Conservation (phyloP, 2,113 vertebrate species). For the Kobus ellipsiprymnus region DNA sequence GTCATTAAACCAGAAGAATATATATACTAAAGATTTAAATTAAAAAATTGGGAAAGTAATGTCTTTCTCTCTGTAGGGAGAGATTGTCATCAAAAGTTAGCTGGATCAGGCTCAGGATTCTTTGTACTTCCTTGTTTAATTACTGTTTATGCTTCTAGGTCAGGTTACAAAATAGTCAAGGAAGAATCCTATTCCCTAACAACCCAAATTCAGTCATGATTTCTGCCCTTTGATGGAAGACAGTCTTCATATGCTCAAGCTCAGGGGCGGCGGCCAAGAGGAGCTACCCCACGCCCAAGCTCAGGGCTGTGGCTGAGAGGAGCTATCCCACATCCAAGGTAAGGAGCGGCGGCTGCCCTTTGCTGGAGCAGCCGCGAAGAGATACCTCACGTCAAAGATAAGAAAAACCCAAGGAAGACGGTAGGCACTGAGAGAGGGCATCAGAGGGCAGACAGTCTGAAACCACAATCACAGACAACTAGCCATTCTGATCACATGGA, state of each 20-base stretch:
- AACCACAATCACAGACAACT: not conserved
- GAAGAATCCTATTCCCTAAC: not conserved
- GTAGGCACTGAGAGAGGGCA: not conserved
- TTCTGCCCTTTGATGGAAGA: not conserved
- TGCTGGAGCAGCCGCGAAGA: fast-evolving
- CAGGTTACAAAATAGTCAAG: not conserved
- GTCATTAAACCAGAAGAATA: not conserved
- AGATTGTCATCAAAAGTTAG: not conserved
- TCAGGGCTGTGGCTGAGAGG: not conserved
- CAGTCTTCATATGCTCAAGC: not conserved
- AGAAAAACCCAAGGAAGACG: not conserved
- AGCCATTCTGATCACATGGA: not conserved
- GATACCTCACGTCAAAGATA: not conserved
- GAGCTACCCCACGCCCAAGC: too few relatives aligned
- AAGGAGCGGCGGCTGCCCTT: fast-evolving
- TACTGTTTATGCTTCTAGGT: not conserved
- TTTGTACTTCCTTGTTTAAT: not conserved
- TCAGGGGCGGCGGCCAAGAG: not conserved
- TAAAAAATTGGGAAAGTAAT: not conserved
- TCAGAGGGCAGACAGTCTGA: not conserved
- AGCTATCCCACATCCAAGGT: not conserved
- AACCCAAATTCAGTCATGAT: not conserved
- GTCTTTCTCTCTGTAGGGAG: not conserved
- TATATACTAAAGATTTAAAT: not conserved
- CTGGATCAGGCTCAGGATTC: not conserved